phyloP scores from a whole-genome alignment of 2,888 invertebrate species.

The Lasioglossum marginatum region DNA sequence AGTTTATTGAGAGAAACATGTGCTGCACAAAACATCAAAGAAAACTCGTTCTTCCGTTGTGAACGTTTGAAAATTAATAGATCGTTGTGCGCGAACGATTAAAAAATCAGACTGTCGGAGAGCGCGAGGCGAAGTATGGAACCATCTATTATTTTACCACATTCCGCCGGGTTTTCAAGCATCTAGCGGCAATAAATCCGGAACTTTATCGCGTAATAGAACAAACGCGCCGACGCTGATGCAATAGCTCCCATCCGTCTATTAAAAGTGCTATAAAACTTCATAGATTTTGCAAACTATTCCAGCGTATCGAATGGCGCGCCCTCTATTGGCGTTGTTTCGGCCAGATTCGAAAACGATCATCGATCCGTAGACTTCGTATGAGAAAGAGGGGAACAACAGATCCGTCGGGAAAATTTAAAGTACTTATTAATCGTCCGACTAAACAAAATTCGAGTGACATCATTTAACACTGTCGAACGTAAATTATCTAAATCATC shows the following conservation, averaged over 20 bases:
- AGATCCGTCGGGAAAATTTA: background rate
- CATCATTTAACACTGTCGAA: background rate
- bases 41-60: background rate
- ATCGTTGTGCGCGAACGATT: background rate
- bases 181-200: background rate
- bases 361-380: background rate
- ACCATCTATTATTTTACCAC: background rate
- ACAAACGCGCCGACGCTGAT: background rate
- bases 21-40: background rate
- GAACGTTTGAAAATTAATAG: background rate
- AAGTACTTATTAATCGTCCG: background rate
- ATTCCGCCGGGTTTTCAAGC: background rate
- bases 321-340: background rate
- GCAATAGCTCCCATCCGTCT: background rate
- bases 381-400: background rate
- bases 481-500: background rate
- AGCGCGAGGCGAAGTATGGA: background rate
- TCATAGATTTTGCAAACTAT: background rate
- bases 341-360: background rate
- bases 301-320: background rate
- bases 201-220: conserved; percentile 4
- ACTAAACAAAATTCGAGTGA: background rate
- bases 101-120: background rate
- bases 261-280: background rate
- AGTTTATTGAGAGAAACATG: background rate